Conservation (phyloP, 2,888 invertebrate species). For the Autographa gamma region DNA sequence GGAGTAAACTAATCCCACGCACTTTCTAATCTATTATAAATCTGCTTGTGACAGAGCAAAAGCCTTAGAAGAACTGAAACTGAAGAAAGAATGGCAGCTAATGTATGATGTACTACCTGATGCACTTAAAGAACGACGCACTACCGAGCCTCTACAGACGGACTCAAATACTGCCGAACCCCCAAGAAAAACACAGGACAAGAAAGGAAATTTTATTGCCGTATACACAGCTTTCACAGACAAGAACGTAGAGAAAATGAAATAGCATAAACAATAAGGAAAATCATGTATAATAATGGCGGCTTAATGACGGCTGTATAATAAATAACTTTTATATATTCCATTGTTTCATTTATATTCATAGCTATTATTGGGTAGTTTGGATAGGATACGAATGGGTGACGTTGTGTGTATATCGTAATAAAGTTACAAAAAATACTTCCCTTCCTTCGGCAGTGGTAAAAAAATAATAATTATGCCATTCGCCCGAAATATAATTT, state of each 20-base stretch:
- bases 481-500: too few relatives aligned
- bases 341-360: constrained; percentile 12
- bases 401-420: too few relatives aligned
- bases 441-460: too few relatives aligned
- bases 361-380: not conserved
- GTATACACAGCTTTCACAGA: constrained; percentile 70
- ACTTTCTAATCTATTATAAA: not conserved
- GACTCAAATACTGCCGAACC: constrained; percentile 11
- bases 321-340: constrained; percentile 50
- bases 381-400: too few relatives aligned
- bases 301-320: constrained; percentile 68
- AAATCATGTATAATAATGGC: constrained; percentile 51
- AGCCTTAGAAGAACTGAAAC: constrained; percentile 70
- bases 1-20: not conserved
- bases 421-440: too few relatives aligned
- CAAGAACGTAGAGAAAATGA: constrained; percentile 36
- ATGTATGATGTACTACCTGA: constrained; percentile 71
- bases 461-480: too few relatives aligned
- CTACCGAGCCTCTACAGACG: constrained; percentile 6
- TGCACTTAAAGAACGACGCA: constrained; percentile 53
- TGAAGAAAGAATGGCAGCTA: constrained; percentile 81
- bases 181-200: not conserved
- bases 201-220: constrained; percentile 61
- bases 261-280: constrained; percentile 20
- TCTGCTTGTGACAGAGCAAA: constrained; percentile 68